Percentiles rank a stretch among this genome's conserved stretches.
These are phyloP conservation scores for Arion vulgaris DNA, from an alignment of 1,140 invertebrate genomes.

Conservation along the genomic window DNA sequence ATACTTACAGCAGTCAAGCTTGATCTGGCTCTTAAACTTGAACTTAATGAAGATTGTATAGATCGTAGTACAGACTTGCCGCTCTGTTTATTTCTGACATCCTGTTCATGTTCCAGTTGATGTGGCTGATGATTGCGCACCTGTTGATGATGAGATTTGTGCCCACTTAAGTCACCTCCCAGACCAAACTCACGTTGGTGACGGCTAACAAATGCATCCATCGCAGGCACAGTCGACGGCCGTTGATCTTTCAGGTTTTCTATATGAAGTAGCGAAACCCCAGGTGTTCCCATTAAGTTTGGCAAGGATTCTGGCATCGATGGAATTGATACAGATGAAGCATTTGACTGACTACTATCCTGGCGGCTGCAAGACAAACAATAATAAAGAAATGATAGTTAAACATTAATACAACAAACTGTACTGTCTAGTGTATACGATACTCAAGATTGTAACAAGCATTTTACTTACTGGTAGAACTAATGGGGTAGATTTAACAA, in stretches of 20 bases:
- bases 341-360: slow-evolving; percentile 47
- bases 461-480: background rate
- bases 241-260: slow-evolving; percentile 26
- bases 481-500: no score
- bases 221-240: slow-evolving; percentile 28
- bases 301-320: slow-evolving; percentile 44
- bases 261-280: slow-evolving; percentile 26
- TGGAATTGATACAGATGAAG: slow-evolving; percentile 47
- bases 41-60: slow-evolving; percentile 34
- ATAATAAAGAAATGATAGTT: background rate
- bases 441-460: background rate
- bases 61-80: slow-evolving; percentile 12
- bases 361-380: slow-evolving; percentile 34
- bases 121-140: background rate
- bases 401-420: no score
- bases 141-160: background rate
- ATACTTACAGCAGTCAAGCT: slow-evolving; percentile 8
- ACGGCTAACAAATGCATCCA: slow-evolving; percentile 26
- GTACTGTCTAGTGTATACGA: background rate
- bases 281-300: slow-evolving; percentile 31
- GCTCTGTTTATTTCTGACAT: background rate
- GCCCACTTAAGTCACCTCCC: background rate
- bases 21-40: slow-evolving; percentile 13
- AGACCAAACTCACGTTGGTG: slow-evolving; percentile 17
- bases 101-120: background rate